phyloP scores from a whole-genome alignment of 2,113 vertebrate genomes.

The Otus sunia region DNA sequence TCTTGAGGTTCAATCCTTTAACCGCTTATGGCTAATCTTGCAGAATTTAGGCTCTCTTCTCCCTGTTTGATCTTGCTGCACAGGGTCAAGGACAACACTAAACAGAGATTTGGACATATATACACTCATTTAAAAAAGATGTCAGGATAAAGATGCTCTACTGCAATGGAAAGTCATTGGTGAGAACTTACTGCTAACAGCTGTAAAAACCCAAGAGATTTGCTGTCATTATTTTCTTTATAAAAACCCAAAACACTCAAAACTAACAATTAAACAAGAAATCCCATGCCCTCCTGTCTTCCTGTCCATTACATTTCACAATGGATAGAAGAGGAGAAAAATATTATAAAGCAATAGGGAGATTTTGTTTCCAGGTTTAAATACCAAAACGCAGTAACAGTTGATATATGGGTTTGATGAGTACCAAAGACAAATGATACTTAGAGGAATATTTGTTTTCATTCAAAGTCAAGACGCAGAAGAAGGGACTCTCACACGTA shows the following conservation, averaged over 20 bases:
- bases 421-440: not conserved
- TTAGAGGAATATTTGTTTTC: not conserved
- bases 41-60: not conserved
- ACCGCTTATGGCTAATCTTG: not conserved
- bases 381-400: not conserved
- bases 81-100: not conserved
- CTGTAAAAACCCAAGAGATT: not conserved
- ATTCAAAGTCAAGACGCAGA: not conserved
- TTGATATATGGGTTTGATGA: not conserved
- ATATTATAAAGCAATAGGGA: not conserved
- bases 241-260: not conserved
- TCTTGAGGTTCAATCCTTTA: not conserved
- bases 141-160: not conserved
- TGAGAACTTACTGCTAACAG: not conserved
- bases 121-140: not conserved
- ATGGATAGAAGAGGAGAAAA: not conserved
- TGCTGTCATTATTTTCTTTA: not conserved
- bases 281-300: not conserved
- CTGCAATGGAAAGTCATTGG: not conserved
- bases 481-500: not conserved
- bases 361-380: not conserved
- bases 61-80: not conserved
- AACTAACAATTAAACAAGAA: not conserved
- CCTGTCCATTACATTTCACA: not conserved
- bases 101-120: not conserved